These are phyloP conservation scores for Delia radicum DNA, from an alignment of 1,140 invertebrate genomes.

Conservation along the genomic window DNA sequence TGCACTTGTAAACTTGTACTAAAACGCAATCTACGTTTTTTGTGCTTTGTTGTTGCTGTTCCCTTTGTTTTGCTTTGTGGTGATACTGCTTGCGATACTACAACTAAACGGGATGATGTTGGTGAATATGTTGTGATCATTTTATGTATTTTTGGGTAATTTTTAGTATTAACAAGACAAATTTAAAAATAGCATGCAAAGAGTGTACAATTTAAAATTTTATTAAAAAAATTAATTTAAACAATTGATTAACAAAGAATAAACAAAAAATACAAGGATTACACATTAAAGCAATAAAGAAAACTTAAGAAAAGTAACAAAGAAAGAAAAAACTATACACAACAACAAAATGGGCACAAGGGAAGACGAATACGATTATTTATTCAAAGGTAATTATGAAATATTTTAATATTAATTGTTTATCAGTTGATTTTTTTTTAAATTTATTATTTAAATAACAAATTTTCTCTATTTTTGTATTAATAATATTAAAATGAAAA, in stretches of 20 bases:
- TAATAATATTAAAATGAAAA: background rate
- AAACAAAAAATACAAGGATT: background rate
- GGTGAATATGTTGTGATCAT: slow-evolving; percentile 2
- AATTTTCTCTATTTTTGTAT: background rate
- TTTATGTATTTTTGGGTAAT: too few relatives aligned
- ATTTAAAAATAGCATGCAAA: slow-evolving; percentile 1
- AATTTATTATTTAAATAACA: background rate
- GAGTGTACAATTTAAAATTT: slow-evolving; percentile 9
- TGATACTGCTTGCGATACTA: background rate
- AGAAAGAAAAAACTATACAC: too few relatives aligned
- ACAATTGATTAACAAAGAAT: slow-evolving; percentile 8
- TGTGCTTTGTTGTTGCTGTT: slow-evolving; percentile 1
- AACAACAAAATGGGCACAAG: slow-evolving; percentile 80
- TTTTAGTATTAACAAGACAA: too few relatives aligned
- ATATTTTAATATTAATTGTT: background rate
- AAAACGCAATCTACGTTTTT: background rate
- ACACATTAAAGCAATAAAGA: slow-evolving; percentile 15
- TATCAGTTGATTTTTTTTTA: background rate
- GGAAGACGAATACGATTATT: slow-evolving; percentile 99
- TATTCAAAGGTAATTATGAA: slow-evolving; percentile 91
- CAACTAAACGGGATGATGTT: background rate
- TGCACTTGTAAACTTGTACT: slow-evolving; percentile 14
- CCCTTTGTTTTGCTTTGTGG: slow-evolving; percentile 6
- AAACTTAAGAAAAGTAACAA: background rate
- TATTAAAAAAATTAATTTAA: slow-evolving; percentile 3